Conservation (phyloP, 2,113 vertebrate genomes). For the Rhadina sibilatrix region DNA sequence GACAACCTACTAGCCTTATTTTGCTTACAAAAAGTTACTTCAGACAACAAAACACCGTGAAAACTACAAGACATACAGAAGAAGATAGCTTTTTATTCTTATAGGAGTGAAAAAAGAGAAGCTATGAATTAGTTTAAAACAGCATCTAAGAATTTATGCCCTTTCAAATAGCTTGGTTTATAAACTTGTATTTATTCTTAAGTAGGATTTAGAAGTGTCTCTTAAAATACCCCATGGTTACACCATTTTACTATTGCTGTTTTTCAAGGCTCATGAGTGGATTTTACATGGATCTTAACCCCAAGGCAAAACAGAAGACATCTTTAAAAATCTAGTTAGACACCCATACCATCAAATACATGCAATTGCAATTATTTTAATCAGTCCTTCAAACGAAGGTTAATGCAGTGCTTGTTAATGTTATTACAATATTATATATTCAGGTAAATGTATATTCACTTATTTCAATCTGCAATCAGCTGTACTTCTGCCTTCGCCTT, state of each 20-base stretch:
- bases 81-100: background rate
- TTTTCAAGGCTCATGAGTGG: background rate
- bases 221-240: background rate
- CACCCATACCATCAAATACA: background rate
- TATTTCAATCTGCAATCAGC: background rate
- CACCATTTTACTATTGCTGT: background rate
- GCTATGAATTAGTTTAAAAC: background rate
- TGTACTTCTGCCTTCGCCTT: background rate
- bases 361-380: conserved; percentile 15
- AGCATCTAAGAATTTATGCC: background rate
- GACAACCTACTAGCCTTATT: background rate
- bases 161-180: background rate
- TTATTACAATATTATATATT: background rate
- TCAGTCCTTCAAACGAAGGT: background rate
- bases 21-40: background rate
- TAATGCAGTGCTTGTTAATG: background rate
- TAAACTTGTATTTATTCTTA: background rate
- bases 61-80: background rate
- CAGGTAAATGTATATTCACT: background rate
- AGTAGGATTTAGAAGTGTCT: background rate
- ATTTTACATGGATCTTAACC: conserved; percentile 18
- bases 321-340: background rate
- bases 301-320: background rate
- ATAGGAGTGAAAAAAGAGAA: background rate
- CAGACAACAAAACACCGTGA: background rate